Conservation (phyloP, 2,797 vertebrate species). For the Xyrichtys novacula region DNA sequence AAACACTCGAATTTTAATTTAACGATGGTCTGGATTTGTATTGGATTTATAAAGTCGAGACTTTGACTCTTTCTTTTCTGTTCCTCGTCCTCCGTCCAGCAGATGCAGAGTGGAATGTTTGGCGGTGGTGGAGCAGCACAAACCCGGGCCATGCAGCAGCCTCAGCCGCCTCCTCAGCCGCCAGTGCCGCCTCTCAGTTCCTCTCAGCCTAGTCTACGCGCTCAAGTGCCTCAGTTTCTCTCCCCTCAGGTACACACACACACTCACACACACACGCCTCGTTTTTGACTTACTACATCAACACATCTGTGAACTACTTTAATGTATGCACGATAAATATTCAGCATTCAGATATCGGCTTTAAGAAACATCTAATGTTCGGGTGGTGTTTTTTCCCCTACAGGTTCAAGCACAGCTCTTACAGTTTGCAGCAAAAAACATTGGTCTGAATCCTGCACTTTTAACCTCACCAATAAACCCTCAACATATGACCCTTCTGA, state of each 20-base stretch:
- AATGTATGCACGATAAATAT: constrained; percentile 28
- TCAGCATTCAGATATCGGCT: constrained; percentile 3
- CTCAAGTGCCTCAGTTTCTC: constrained; percentile 99
- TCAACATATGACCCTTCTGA: constrained; percentile 99
- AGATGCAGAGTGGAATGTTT: constrained; percentile 99
- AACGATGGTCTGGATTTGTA: no score
- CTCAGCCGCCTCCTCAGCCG: constrained; percentile 88
- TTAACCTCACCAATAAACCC: constrained; percentile 99
- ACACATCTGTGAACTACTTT: constrained; percentile 3
- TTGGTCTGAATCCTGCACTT: constrained; percentile 99
- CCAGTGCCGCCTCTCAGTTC: constrained; percentile 97
- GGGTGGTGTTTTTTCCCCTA: constrained; percentile 42
- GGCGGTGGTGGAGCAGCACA: constrained; percentile 97
- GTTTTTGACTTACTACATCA: constrained; percentile 9
- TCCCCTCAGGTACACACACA: constrained; percentile 83
- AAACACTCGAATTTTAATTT: no score
- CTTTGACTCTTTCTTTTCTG: not conserved
- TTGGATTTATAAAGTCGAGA: no score
- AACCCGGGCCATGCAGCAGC: constrained; percentile 93
- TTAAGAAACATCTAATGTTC: constrained; percentile 5
- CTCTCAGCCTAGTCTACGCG: constrained; percentile 99
- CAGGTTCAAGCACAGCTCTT: constrained; percentile 99
- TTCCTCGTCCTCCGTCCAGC: constrained; percentile 24
- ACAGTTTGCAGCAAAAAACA: constrained; percentile 99
- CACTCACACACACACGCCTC: not conserved